phyloP scores from a whole-genome alignment of 2,113 vertebrate genomes.

The Hippolais icterina region DNA sequence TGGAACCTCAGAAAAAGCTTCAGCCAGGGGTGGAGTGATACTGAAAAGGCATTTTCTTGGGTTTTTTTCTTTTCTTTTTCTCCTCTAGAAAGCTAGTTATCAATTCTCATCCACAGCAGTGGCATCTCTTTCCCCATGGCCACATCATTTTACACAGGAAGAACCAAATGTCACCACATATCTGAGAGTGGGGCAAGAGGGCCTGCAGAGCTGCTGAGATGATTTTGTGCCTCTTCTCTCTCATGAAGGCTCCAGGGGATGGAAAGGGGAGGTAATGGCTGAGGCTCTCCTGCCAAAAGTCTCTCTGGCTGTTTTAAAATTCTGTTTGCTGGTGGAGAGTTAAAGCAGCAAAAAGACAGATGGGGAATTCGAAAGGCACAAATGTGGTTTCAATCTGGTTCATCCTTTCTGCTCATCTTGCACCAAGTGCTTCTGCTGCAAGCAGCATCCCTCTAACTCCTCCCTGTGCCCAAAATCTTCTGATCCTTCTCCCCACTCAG shows the following conservation, averaged over 20 bases:
- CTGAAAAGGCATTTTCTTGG: neutral
- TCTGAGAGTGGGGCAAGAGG: neutral
- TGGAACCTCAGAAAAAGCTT: neutral
- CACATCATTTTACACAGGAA: accelerated
- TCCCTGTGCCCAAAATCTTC: neutral
- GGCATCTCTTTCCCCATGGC: accelerated
- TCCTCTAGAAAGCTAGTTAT: neutral
- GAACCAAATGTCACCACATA: neutral
- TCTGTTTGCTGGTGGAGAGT: neutral
- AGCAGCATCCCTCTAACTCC: neutral
- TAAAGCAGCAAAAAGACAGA: neutral
- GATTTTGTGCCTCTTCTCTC: neutral
- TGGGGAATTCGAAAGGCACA: neutral
- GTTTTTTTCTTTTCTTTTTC: neutral
- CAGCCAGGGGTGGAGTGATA: neutral
- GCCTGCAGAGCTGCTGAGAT: neutral
- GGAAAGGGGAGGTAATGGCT: neutral
- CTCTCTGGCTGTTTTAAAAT: neutral
- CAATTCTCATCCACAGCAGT: neutral
- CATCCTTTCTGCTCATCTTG: neutral
- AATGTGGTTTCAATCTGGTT: neutral
- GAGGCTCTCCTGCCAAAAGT: neutral
- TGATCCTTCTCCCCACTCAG: neutral
- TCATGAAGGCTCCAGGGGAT: accelerated
- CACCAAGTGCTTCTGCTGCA: neutral